These are phyloP conservation scores for Matsumurasca onukii DNA, from an alignment of 1,140 invertebrate genomes.

Conservation along the genomic window DNA sequence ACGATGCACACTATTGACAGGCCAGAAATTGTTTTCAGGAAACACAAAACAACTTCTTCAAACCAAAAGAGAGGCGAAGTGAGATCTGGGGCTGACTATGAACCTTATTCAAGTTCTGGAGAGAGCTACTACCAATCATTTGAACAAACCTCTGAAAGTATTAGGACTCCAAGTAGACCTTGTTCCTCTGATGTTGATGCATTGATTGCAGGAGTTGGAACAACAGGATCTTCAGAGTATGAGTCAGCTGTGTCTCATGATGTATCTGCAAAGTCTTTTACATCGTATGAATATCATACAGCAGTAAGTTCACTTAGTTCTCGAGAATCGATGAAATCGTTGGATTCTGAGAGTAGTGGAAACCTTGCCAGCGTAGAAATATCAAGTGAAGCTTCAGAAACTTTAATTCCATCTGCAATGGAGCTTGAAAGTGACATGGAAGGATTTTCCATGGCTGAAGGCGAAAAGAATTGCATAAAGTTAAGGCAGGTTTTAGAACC, in stretches of 20 bases:
- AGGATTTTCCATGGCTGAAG: slow-evolving; percentile 41
- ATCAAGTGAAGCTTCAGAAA: slow-evolving; percentile 86
- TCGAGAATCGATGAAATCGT: slow-evolving; percentile 82
- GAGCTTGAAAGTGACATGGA: slow-evolving; percentile 52
- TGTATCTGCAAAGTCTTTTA: slow-evolving; percentile 64
- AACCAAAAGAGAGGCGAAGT: slow-evolving; percentile 49
- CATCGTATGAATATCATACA: slow-evolving; percentile 82
- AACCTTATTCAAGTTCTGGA: slow-evolving; percentile 82
- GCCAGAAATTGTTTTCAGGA: slow-evolving; percentile 46
- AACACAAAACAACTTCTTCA: slow-evolving; percentile 43
- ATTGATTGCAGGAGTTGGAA: slow-evolving; percentile 55
- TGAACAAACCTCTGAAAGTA: slow-evolving; percentile 65
- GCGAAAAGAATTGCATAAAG: slow-evolving; percentile 32
- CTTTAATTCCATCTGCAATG: slow-evolving; percentile 73
- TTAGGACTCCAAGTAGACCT: slow-evolving; percentile 70
- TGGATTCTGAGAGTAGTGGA: slow-evolving; percentile 86
- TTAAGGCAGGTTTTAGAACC: slow-evolving; percentile 50
- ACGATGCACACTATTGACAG: slow-evolving; percentile 35
- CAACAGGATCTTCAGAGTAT: slow-evolving; percentile 74
- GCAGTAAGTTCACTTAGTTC: slow-evolving; percentile 81
- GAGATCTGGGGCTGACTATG: slow-evolving; percentile 65
- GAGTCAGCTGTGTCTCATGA: slow-evolving; percentile 83
- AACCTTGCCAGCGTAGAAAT: slow-evolving; percentile 82
- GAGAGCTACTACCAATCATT: slow-evolving; percentile 89
- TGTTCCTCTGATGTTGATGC: slow-evolving; percentile 86